These are phyloP conservation scores for Lucilia sericata DNA, from an alignment of 1,140 invertebrate species.

Conservation along the genomic window DNA sequence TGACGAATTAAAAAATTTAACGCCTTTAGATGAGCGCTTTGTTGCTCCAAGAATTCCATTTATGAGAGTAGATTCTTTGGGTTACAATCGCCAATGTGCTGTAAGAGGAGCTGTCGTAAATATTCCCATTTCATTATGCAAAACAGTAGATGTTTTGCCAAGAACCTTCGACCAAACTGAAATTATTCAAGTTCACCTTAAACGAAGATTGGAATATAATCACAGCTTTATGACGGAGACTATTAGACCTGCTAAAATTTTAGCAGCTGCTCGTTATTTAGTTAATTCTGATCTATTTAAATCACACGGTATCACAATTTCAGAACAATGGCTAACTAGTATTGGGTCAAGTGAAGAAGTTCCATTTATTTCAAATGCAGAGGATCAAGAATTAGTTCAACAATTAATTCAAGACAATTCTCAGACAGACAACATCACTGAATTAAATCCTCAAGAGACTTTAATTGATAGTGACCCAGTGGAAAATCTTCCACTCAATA, in stretches of 20 bases:
- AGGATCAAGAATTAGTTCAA: not conserved
- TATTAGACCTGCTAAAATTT: conserved; percentile 38
- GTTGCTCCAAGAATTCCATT: conserved; percentile 29
- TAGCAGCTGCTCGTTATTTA: conserved; percentile 25
- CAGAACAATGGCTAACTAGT: not conserved
- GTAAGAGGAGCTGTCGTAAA: not conserved
- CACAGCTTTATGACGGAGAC: conserved; percentile 41
- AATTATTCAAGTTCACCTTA: conserved; percentile 42
- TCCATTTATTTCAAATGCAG: not conserved
- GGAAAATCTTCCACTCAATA: conserved; percentile 28
- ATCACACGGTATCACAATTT: conserved; percentile 15
- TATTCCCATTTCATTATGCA: too few relatives aligned
- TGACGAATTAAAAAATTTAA: not conserved
- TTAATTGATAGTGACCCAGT: conserved; percentile 34
- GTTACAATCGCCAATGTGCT: not conserved
- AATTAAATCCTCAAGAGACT: conserved; percentile 31
- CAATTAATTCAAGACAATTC: not conserved
- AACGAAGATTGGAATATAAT: conserved; percentile 38
- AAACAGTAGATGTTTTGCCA: too few relatives aligned
- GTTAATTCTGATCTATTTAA: conserved; percentile 36
- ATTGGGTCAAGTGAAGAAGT: not conserved
- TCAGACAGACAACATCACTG: too few relatives aligned
- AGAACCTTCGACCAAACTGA: conserved; percentile 29
- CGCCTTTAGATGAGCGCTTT: conserved; percentile 11
- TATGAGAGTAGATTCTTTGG: conserved; percentile 39